A percentile compares a stretch with the other conserved stretches of the same genome.
phyloP scores from a whole-genome alignment of 2,888 invertebrate genomes.

The Tineola bisselliella region DNA sequence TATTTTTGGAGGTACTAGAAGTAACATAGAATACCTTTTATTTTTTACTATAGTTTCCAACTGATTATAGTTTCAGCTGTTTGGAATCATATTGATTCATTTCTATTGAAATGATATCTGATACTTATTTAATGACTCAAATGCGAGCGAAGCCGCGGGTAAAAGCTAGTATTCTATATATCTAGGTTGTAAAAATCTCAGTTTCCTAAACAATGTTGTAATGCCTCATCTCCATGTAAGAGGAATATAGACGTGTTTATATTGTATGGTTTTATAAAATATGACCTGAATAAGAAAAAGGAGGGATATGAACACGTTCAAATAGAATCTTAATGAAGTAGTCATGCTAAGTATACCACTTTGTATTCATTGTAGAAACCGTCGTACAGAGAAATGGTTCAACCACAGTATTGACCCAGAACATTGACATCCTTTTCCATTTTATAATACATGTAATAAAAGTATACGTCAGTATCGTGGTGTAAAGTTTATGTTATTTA shows the following conservation, averaged over 20 bases:
- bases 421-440: constrained; percentile 13
- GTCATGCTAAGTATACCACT: background rate
- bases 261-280: background rate
- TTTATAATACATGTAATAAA: constrained; percentile 9
- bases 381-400: constrained; percentile 15
- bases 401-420: constrained; percentile 12
- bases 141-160: too few species aligned
- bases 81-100: too few species aligned
- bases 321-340: constrained; percentile 22
- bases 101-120: too few species aligned
- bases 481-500: too few species aligned
- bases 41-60: too few species aligned
- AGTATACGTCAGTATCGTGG: too few species aligned
- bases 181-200: too few species aligned
- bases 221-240: background rate
- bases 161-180: background rate
- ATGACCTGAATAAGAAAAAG: background rate
- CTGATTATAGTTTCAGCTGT: too few species aligned
- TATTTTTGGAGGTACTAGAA: too few species aligned
- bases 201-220: background rate
- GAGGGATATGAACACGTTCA: background rate
- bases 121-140: too few species aligned
- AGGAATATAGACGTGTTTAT: background rate
- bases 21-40: too few species aligned
- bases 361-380: constrained; percentile 15